Evolutionary conservation across 2,888 invertebrate species (phyloP).

Genomic region (Synergus laeviventris): DNA sequence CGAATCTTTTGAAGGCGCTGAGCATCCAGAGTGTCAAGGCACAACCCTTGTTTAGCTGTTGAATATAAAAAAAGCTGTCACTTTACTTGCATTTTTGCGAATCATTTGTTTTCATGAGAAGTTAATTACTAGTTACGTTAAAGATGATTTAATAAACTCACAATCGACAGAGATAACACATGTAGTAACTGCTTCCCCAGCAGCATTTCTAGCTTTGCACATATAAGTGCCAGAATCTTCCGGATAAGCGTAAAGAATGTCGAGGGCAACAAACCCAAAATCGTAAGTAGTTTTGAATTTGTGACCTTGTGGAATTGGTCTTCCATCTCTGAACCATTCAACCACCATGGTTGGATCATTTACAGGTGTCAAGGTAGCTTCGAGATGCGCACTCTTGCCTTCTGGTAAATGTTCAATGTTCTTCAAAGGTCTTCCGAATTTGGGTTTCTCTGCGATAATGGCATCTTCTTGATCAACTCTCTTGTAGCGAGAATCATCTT

Average conservation of each 20-base stretch:
- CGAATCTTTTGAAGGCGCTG: constrained; percentile 92
- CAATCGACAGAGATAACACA: constrained; percentile 92
- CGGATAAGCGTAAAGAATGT: constrained; percentile 96
- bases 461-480: constrained; percentile 85
- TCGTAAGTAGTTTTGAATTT: constrained; percentile 97
- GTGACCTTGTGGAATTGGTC: constrained; percentile 94
- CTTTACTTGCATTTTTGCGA: background rate
- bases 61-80: constrained; percentile 22
- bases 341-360: constrained; percentile 99
- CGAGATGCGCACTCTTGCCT: constrained; percentile 92
- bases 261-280: constrained; percentile 97
- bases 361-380: constrained; percentile 96
- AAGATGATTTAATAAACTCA: constrained; percentile 74
- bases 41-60: constrained; percentile 88
- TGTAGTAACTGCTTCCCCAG: constrained; percentile 96
- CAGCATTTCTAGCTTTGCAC: constrained; percentile 96
- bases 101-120: background rate
- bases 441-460: constrained; percentile 89
- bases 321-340: constrained; percentile 98
- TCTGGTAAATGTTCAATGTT: constrained; percentile 90
- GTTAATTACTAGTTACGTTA: background rate
- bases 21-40: constrained; percentile 93
- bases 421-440: constrained; percentile 92
- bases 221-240: constrained; percentile 98
- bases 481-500: constrained; percentile 88